phyloP scores from a whole-genome alignment of 2,113 vertebrate genomes.

The Lamprologus ornatipinnis region DNA sequence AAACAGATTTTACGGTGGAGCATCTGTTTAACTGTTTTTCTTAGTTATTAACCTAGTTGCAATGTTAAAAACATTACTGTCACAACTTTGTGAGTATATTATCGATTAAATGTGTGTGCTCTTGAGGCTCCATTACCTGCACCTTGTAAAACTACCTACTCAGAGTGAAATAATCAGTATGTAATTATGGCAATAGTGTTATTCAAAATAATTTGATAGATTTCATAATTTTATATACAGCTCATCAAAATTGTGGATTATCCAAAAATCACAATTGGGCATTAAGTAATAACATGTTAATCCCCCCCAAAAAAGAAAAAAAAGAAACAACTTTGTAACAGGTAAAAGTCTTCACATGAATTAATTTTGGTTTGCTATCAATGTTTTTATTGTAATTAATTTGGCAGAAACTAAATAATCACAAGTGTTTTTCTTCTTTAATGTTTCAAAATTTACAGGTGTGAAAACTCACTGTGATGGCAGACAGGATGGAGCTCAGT shows the following conservation, averaged over 20 bases:
- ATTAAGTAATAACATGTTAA: background rate
- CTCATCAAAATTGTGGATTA: background rate
- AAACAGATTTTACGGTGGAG: fast-evolving
- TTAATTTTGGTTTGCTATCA: background rate
- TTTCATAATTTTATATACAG: background rate
- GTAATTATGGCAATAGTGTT: background rate
- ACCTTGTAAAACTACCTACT: background rate
- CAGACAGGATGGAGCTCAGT: background rate
- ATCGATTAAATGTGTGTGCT: background rate
- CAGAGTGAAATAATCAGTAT: background rate
- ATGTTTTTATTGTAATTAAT: background rate
- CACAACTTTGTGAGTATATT: background rate
- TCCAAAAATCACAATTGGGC: background rate
- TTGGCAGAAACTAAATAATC: background rate
- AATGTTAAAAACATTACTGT: background rate
- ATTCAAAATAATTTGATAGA: background rate
- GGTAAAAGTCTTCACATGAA: background rate
- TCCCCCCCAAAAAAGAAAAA: fast-evolving
- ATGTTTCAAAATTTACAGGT: background rate
- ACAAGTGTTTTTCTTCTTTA: background rate
- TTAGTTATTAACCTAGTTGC: background rate
- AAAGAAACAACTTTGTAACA: background rate
- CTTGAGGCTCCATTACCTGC: background rate
- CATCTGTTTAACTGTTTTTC: background rate
- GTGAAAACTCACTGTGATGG: background rate